Evolutionary conservation across 2,888 invertebrate genomes (phyloP).

Genomic region (Sceliomorpha sp.): DNA sequence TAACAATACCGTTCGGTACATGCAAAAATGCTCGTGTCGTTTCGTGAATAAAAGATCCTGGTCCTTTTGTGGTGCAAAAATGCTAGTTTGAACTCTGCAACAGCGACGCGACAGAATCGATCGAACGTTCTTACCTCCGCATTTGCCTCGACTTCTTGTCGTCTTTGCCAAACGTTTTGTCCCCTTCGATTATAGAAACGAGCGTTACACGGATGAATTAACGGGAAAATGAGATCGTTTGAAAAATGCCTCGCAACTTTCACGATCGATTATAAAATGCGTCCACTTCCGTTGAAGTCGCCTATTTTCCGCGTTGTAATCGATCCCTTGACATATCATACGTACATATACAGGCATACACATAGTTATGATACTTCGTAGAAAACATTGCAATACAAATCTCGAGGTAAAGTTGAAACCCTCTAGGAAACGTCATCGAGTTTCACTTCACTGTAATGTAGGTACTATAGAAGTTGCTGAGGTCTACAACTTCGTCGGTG

Average conservation of each 20-base stretch:
- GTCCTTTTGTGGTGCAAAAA: slow-evolving; percentile 11
- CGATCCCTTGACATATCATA: slow-evolving; percentile 34
- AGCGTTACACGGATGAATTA: neutral
- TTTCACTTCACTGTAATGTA: slow-evolving; percentile 66
- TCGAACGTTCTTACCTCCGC: too few species aligned
- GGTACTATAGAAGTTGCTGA: slow-evolving; percentile 43
- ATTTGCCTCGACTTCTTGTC: too few species aligned
- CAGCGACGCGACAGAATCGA: too few species aligned
- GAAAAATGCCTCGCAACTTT: slow-evolving; percentile 22
- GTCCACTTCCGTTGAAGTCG: slow-evolving; percentile 18
- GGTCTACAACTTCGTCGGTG: slow-evolving; percentile 1
- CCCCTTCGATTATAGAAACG: neutral
- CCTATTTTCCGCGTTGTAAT: slow-evolving; percentile 45
- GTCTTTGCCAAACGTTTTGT: too few species aligned
- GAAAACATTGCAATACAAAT: slow-evolving; percentile 24
- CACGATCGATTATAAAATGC: slow-evolving; percentile 9
- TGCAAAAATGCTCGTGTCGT: slow-evolving; percentile 13
- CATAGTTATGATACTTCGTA: slow-evolving; percentile 15
- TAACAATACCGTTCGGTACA: slow-evolving; percentile 27
- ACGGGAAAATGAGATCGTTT: slow-evolving; percentile 6
- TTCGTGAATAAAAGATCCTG: slow-evolving; percentile 10
- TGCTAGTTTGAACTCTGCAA: neutral
- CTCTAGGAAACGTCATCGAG: slow-evolving; percentile 65
- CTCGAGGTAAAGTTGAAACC: slow-evolving; percentile 60
- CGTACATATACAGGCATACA: too few species aligned